Evolutionary conservation across 1,140 invertebrate species (phyloP), one percentile per base, ranked within the genome.

Genomic region (Tetragnatha versicolor): DNA sequence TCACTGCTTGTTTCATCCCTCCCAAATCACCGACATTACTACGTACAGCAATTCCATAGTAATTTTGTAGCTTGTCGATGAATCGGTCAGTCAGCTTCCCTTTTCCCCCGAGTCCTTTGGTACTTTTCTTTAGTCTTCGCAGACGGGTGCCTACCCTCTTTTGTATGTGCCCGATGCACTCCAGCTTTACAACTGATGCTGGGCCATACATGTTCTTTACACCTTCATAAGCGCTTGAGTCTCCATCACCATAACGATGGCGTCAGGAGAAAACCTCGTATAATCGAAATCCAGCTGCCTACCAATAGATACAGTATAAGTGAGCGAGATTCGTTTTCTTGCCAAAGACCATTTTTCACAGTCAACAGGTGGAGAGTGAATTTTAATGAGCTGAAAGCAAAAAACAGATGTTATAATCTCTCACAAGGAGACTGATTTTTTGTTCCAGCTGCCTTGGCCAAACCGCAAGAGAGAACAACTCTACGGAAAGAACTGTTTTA

Each of bases 231-330:
- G 55, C 55, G 25, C 31, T 60, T 12, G 55, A 60, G n/a, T 60
- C 55, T 27, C 25, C 55, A 29, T 60, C 55, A 33, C 55, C 55
- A 60, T 60, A 60, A n/a, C n/a, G n/a, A n/a, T n/a, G n/a, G n/a
- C n/a, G n/a, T n/a, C n/a, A n/a, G n/a, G n/a, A n/a, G n/a, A n/a
- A n/a, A n/a, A n/a, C n/a, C n/a, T n/a, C n/a, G n/a, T n/a, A n/a
- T n/a, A n/a, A n/a, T n/a, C n/a, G n/a, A n/a, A n/a, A n/a, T n/a
- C n/a, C n/a, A n/a, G n/a, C n/a, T n/a, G n/a, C n/a, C n/a, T n/a
- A n/a, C n/a, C n/a, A n/a, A n/a, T n/a, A n/a, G n/a, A n/a, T n/a
- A n/a, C n/a, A n/a, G n/a, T n/a, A n/a, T n/a, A n/a, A n/a, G n/a
- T n/a, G n/a, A n/a, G n/a, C n/a, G n/a, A n/a, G n/a, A n/a, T n/a